Evolutionary conservation across 2,113 vertebrate species (phyloP).

Genomic region (Oreotrochilus melanogaster): DNA sequence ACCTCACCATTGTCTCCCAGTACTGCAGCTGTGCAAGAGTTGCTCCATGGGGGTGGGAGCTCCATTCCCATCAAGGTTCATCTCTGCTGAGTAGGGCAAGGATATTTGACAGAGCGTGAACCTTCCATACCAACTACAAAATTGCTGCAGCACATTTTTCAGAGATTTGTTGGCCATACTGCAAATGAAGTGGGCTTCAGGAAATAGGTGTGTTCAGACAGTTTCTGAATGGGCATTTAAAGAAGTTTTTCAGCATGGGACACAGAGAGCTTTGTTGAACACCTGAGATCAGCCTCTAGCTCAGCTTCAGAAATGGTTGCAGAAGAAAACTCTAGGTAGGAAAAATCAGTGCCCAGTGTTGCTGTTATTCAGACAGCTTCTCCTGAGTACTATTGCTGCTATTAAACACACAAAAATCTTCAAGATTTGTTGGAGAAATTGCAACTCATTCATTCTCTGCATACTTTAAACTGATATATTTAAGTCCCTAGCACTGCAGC

Average conservation of each 20-base stretch:
- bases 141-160: neutral
- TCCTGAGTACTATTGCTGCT: neutral
- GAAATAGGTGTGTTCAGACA: neutral
- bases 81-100: neutral
- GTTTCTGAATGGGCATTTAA: neutral
- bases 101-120: neutral
- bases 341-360: neutral
- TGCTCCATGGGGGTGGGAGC: neutral
- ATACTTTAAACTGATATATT: neutral
- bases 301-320: accelerated
- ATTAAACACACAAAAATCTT: neutral
- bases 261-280: neutral
- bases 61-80: neutral
- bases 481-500: neutral
- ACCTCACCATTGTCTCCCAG: neutral
- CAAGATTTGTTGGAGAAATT: neutral
- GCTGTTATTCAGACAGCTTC: neutral
- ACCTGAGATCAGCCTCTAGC: neutral
- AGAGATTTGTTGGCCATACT: neutral
- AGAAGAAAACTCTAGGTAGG: neutral
- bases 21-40: neutral
- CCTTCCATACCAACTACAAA: neutral
- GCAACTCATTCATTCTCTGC: neutral
- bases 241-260: neutral
- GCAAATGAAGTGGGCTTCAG: neutral